These are phyloP conservation scores for Myopa testacea DNA, from an alignment of 2,888 invertebrate genomes.

Conservation along the genomic window DNA sequence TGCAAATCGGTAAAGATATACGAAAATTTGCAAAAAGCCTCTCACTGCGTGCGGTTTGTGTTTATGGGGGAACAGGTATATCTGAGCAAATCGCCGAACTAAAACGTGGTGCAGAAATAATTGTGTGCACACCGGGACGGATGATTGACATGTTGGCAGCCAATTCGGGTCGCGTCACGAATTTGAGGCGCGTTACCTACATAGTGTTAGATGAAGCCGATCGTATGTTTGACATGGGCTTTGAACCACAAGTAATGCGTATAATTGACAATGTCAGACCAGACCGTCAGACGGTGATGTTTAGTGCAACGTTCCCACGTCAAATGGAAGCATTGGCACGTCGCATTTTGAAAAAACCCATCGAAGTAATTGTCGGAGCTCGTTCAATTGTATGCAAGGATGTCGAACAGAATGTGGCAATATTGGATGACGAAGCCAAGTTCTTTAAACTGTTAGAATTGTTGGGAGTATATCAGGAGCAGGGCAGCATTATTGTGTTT, in stretches of 20 bases:
- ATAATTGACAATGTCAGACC: constrained; percentile 97
- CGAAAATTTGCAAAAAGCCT: constrained; percentile 93
- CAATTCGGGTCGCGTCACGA: constrained; percentile 97
- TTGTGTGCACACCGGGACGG: constrained; percentile 98
- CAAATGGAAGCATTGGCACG: constrained; percentile 99
- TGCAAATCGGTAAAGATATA: constrained; percentile 98
- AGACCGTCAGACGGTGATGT: constrained; percentile 98
- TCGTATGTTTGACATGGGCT: constrained; percentile 99
- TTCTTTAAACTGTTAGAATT: constrained; percentile 96
- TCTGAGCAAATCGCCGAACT: constrained; percentile 93
- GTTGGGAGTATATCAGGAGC: constrained; percentile 91
- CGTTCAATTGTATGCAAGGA: constrained; percentile 97
- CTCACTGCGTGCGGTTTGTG: constrained; percentile 90
- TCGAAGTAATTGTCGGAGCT: constrained; percentile 97
- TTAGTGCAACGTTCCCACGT: constrained; percentile 98
- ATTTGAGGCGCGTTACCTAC: constrained; percentile 95
- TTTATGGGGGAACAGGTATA: constrained; percentile 98
- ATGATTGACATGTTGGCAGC: constrained; percentile 99
- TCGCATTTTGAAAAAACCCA: constrained; percentile 91
- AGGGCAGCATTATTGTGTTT: constrained; percentile 95
- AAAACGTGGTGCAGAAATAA: constrained; percentile 96
- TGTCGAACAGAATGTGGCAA: constrained; percentile 93
- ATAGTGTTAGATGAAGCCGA: constrained; percentile 99
- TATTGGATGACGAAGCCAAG: constrained; percentile 96
- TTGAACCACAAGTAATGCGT: constrained; percentile 85